Evolutionary conservation across 1,140 invertebrate genomes (phyloP).

Genomic region (Palaemon carinicauda): DNA sequence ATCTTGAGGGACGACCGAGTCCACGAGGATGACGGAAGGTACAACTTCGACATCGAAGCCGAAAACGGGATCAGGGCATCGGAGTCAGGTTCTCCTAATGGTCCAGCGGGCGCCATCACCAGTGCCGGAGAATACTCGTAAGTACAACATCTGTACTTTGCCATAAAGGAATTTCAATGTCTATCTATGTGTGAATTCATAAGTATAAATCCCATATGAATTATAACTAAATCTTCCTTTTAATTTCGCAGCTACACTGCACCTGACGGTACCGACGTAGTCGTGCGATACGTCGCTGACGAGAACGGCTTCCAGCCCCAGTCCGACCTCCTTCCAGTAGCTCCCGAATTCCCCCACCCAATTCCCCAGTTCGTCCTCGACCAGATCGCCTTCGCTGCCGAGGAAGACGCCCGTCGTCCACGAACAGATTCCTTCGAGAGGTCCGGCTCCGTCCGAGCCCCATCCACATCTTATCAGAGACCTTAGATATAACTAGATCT

Average conservation of each 20-base stretch:
- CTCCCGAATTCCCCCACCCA: conserved; percentile 68
- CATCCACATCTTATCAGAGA: too few species aligned
- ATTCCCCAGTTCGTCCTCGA: conserved; percentile 31
- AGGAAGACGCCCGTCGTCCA: not conserved
- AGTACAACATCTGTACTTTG: not conserved
- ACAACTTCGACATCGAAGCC: conserved; percentile 46
- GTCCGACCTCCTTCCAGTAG: conserved; percentile 76
- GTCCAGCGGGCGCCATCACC: conserved; percentile 25
- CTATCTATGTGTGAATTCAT: not conserved
- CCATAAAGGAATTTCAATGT: not conserved
- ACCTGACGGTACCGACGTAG: conserved; percentile 7
- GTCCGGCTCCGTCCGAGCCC: too few species aligned
- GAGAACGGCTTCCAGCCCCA: conserved; percentile 77
- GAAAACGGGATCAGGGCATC: conserved; percentile 40
- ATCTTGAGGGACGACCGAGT: conserved; percentile 23
- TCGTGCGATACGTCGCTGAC: not conserved
- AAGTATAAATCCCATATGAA: too few species aligned
- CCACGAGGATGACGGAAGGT: conserved; percentile 35
- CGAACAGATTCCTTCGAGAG: too few species aligned
- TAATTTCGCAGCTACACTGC: not conserved
- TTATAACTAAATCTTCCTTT: not conserved
- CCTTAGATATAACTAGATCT: too few species aligned
- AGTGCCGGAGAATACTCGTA: conserved; percentile 34
- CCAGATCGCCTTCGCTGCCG: not conserved
- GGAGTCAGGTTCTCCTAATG: conserved; percentile 37